A percentile compares a stretch with the other conserved stretches of the same genome.
These are phyloP conservation scores for Apodemus agrarius DNA, from an alignment of 2,797 vertebrate species.

Conservation along the genomic window DNA sequence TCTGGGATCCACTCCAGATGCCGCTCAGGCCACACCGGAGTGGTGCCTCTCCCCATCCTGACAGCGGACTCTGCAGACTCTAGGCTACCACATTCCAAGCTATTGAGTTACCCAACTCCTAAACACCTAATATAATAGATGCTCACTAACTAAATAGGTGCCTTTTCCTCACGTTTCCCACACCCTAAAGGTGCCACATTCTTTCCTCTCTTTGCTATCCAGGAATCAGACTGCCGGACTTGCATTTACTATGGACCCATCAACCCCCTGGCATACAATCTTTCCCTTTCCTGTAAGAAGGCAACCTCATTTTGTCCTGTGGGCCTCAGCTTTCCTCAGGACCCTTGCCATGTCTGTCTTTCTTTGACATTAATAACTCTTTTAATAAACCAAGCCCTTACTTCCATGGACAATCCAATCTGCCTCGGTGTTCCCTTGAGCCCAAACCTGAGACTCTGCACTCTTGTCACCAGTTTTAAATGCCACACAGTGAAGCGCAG, in stretches of 20 bases:
- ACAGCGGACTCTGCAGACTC: neutral
- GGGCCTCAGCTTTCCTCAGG: neutral
- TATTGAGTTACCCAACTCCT: neutral
- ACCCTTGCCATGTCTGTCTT: neutral
- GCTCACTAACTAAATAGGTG: neutral
- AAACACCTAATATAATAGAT: neutral
- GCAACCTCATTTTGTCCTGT: neutral
- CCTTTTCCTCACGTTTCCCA: neutral
- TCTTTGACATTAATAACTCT: neutral
- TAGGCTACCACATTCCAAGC: neutral
- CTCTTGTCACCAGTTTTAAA: neutral
- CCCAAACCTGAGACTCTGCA: neutral
- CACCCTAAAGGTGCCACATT: neutral
- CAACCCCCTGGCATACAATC: neutral
- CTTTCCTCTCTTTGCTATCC: neutral
- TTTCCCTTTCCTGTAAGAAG: neutral
- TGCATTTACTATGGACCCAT: neutral
- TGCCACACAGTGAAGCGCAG: neutral
- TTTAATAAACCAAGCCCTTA: neutral
- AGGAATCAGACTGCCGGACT: neutral
- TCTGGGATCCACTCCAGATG: neutral
- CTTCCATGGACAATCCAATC: neutral
- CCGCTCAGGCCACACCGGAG: neutral
- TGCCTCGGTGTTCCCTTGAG: neutral
- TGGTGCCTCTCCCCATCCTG: neutral